A percentile compares a stretch with the other conserved stretches of the same genome.
Evolutionary conservation across 2,113 vertebrate species (phyloP).

Genomic region (Daboia siamensis): DNA sequence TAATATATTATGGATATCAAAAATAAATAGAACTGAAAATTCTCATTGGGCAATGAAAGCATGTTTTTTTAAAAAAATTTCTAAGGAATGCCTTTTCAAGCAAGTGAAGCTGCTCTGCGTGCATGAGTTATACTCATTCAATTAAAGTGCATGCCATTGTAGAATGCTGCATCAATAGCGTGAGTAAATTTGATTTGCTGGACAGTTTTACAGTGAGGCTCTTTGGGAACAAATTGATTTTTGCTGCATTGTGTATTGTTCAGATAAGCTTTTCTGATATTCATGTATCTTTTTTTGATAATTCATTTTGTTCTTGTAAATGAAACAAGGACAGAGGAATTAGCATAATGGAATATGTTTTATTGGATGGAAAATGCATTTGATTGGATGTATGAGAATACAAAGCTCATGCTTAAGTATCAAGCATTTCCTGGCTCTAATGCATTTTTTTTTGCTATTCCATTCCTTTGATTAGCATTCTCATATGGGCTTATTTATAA

Average conservation of each 20-base stretch:
- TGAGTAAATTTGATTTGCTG: not conserved
- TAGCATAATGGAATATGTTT: not conserved
- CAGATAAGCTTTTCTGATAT: not conserved
- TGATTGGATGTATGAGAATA: not conserved
- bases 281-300: not conserved
- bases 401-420: not conserved
- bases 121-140: not conserved
- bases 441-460: not conserved
- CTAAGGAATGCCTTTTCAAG: not conserved
- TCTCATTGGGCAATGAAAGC: not conserved
- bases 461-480: not conserved
- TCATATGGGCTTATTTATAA: not conserved
- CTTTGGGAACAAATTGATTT: not conserved
- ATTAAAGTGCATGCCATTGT: not conserved
- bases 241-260: not conserved
- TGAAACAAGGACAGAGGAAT: not conserved
- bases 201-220: not conserved
- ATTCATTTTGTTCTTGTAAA: not conserved
- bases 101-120: not conserved
- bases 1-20: not conserved
- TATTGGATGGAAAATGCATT: not conserved
- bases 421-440: not conserved
- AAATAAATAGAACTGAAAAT: not conserved
- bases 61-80: not conserved
- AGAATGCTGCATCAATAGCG: not conserved